Conservation (phyloP, 2,113 vertebrate genomes). For the Boulengeromyrus knoepffleri region DNA sequence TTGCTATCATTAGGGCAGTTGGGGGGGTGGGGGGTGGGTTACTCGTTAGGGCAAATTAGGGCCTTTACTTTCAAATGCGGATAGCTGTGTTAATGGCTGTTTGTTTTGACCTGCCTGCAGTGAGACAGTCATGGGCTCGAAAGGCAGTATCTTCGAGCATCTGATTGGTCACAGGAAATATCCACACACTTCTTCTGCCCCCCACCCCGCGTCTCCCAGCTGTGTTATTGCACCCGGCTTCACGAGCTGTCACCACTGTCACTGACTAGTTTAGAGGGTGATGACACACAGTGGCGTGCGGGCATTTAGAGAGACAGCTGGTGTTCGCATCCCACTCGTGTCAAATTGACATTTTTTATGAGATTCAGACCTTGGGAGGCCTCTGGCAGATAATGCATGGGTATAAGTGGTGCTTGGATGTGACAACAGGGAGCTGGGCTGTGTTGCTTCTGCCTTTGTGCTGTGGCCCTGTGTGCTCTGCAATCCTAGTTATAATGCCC, state of each 20-base stretch:
- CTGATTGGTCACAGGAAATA: neutral
- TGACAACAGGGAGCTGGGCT: neutral
- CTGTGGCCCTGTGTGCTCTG: neutral
- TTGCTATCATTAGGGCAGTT: slow-evolving; percentile 53
- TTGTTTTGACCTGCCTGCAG: slow-evolving; percentile 41
- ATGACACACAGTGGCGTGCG: neutral
- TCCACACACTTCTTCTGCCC: neutral
- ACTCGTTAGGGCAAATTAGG: slow-evolving; percentile 56
- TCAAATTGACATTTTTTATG: slow-evolving; percentile 2
- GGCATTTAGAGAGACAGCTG: slow-evolving; percentile 2
- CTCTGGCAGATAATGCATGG: neutral
- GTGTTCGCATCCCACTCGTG: neutral
- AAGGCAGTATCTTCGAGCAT: neutral
- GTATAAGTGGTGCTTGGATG: neutral
- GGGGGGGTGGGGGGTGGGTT: slow-evolving; percentile 10
- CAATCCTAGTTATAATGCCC: neutral
- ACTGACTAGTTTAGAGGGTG: neutral
- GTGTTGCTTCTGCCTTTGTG: neutral
- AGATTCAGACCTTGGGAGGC: neutral
- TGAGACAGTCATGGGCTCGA: neutral
- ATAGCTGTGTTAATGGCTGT: slow-evolving; percentile 45
- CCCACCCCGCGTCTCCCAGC: neutral
- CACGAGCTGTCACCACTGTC: neutral
- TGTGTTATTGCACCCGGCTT: neutral
- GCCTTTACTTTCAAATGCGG: slow-evolving; percentile 35